A percentile compares a stretch with the other conserved stretches of the same genome.
Conservation (phyloP, 2,797 vertebrate species). For the Helarctos malayanus region DNA sequence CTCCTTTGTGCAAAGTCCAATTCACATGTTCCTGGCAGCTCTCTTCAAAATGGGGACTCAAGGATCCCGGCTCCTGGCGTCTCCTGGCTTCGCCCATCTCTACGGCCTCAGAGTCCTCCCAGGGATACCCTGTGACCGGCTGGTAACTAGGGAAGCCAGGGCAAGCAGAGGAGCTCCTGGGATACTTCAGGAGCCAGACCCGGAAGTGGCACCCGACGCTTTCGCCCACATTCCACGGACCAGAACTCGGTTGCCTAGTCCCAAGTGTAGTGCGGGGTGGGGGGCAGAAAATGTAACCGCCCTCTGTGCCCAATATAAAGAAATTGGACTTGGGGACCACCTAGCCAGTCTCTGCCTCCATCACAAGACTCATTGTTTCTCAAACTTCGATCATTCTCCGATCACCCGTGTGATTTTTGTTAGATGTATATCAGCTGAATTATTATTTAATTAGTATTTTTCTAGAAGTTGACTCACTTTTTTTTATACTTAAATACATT, state of each 20-base stretch:
- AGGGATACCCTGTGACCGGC: not conserved
- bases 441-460: constrained; percentile 48
- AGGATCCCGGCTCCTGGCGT: not conserved
- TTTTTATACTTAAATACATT: not conserved
- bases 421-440: not conserved
- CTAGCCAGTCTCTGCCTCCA: not conserved
- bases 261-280: not conserved
- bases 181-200: not conserved
- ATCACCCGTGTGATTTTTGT: not conserved
- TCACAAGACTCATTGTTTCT: not conserved
- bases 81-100: not conserved
- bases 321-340: not conserved
- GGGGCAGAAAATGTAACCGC: not conserved
- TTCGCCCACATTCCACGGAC: not conserved
- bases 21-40: not conserved
- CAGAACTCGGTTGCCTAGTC: not conserved
- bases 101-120: not conserved
- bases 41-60: not conserved
- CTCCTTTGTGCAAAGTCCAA: not conserved
- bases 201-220: not conserved
- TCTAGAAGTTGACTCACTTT: not conserved
- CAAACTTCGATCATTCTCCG: constrained; percentile 44
- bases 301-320: not conserved
- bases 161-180: not conserved
- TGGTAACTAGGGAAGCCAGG: not conserved